Conservation (phyloP, 2,888 invertebrate genomes). For the Cheilosia grossa region DNA sequence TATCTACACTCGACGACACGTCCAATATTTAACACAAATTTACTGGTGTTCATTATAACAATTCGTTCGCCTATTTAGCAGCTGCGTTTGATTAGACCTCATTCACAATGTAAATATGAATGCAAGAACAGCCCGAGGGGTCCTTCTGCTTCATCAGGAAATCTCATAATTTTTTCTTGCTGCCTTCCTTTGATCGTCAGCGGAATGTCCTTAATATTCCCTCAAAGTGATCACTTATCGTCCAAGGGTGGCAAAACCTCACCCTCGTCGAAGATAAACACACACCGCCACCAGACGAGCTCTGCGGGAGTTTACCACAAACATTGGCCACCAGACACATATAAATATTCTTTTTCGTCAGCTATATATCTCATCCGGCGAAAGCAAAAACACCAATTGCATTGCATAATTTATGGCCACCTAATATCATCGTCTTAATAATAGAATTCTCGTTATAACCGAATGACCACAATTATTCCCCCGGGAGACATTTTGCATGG, state of each 20-base stretch:
- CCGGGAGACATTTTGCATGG: conserved; percentile 12
- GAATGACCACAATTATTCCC: conserved; percentile 75
- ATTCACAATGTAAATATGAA: conserved; percentile 67
- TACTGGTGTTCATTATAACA: conserved; percentile 42
- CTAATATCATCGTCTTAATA: conserved; percentile 73
- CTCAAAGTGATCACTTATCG: conserved; percentile 31
- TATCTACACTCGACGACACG: conserved; percentile 34
- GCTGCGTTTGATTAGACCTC: conserved; percentile 62
- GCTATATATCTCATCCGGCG: background rate
- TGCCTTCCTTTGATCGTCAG: conserved; percentile 30
- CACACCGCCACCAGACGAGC: conserved; percentile 28
- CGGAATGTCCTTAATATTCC: conserved; percentile 59
- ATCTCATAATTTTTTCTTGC: conserved; percentile 47
- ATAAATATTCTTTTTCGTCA: background rate
- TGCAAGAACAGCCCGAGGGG: conserved; percentile 9
- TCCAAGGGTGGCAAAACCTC: conserved; percentile 24
- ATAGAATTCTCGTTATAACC: conserved; percentile 72
- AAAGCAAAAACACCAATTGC: conserved; percentile 62
- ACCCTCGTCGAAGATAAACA: conserved; percentile 24
- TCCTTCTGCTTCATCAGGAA: conserved; percentile 42
- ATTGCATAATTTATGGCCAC: conserved; percentile 72
- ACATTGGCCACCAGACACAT: conserved; percentile 31
- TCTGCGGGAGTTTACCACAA: conserved; percentile 43
- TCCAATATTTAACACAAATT: conserved; percentile 16
- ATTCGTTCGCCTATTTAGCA: conserved; percentile 58